These are phyloP conservation scores for Caenorhabditis panamensis DNA, from an alignment of 2,888 invertebrate genomes.

Conservation along the genomic window DNA sequence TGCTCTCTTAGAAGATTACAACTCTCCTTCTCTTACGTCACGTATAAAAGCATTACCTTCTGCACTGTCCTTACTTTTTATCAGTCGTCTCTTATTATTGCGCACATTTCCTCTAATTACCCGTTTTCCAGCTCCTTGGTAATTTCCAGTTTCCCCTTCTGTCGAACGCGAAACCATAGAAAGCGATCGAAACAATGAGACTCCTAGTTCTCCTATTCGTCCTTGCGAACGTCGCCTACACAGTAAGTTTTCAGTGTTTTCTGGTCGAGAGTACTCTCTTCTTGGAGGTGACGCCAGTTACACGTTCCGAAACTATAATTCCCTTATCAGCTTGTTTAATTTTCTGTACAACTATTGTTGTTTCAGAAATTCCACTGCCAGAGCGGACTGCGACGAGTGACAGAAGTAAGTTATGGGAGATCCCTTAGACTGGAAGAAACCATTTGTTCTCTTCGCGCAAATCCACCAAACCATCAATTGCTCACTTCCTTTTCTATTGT, in stretches of 20 bases:
- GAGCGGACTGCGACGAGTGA: slow-evolving; percentile 49
- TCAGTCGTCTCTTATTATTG: slow-evolving; percentile 14
- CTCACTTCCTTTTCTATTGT: slow-evolving; percentile 53
- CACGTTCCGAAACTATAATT: slow-evolving; percentile 44
- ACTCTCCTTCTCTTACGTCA: slow-evolving; percentile 7
- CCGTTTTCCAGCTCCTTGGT: slow-evolving; percentile 44
- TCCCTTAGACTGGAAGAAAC: slow-evolving; percentile 4
- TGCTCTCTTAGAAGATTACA: not conserved
- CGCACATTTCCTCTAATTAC: not conserved
- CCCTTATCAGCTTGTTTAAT: slow-evolving; percentile 33
- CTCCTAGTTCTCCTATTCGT: slow-evolving; percentile 39
- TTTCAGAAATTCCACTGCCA: slow-evolving; percentile 55
- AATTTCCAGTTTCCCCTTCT: slow-evolving; percentile 47
- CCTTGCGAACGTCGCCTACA: slow-evolving; percentile 40
- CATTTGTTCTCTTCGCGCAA: not conserved
- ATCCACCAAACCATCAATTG: slow-evolving; percentile 33
- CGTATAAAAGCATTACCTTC: slow-evolving; percentile 6
- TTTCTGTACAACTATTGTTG: not conserved
- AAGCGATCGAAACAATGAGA: slow-evolving; percentile 58
- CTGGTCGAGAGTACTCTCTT: slow-evolving; percentile 19
- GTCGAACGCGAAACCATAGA: slow-evolving; percentile 35
- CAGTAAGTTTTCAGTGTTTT: slow-evolving; percentile 31
- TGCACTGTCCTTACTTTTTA: slow-evolving; percentile 37
- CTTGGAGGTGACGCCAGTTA: slow-evolving; percentile 22
- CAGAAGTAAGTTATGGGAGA: slow-evolving; percentile 33